phyloP scores from a whole-genome alignment of 2,113 vertebrate genomes.

The Tragelaphus buxtoni region DNA sequence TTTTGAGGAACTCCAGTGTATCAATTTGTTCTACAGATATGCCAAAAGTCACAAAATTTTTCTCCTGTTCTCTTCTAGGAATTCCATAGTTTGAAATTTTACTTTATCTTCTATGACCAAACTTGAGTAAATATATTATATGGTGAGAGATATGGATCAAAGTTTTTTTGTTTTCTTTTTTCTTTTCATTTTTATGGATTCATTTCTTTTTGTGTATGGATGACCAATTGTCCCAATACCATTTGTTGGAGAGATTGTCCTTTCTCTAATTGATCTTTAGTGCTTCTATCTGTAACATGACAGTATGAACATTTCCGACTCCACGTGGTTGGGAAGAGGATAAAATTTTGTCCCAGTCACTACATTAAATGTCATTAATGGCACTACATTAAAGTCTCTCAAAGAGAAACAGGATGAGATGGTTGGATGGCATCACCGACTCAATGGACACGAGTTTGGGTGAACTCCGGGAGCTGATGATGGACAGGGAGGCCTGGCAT shows the following conservation, averaged over 20 bases:
- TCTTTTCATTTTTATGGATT: background rate
- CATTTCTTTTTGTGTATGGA: background rate
- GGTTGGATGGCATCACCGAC: background rate
- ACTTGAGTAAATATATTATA: background rate
- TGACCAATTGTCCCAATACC: background rate
- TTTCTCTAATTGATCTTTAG: background rate
- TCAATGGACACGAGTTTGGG: background rate
- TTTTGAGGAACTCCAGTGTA: background rate
- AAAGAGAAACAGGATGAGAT: background rate
- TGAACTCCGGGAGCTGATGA: background rate
- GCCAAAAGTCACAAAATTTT: background rate
- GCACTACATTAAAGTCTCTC: background rate
- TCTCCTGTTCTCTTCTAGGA: background rate
- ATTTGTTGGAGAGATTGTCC: background rate
- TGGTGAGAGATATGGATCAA: background rate
- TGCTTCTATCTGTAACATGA: background rate
- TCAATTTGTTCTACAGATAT: background rate
- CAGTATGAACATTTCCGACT: background rate
- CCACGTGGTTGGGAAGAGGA: background rate
- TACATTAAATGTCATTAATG: background rate
- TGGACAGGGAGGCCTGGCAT: background rate
- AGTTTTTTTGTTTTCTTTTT: background rate
- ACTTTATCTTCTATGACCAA: background rate
- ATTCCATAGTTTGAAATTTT: background rate
- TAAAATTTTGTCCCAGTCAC: background rate